Evolutionary conservation across 2,113 vertebrate species (phyloP), one percentile per base, ranked within the genome.

Genomic region (Oophaga pumilio): DNA sequence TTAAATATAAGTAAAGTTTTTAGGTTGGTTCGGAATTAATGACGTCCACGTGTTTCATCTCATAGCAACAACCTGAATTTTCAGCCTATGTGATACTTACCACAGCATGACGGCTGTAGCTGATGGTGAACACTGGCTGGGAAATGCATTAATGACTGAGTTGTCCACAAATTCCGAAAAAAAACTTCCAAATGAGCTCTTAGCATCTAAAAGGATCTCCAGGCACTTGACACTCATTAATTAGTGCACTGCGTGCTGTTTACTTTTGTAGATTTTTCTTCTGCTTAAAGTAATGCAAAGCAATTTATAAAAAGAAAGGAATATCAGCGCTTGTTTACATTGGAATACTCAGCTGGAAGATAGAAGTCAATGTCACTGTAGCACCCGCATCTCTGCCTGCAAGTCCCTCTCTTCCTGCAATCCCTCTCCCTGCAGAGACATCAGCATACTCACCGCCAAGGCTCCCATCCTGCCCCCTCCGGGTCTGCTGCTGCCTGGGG

Each of bases 61-160:
- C 57, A 62, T 20, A 79, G n/a, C 26, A 43, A 57, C 6, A 17
- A 20, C 56, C 24, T 33, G 53, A 76, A 52, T 52, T 50, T 12
- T 10, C 56, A 60, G 56, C 26, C 26, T 24, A 60, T 33, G n/a
- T 60, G 15, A 10, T 9, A 26, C 56, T 33, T 59, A 20, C 24
- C 56, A 14, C 77, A 80, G 26, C 26, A 28, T 60, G n/a, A 24
- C 24, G 8, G 56, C 1, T 56, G 33, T 18, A 28, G 49, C 17
- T 80, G n/a, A 7, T 76, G 74, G 74, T 76, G 9, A 76, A 76
- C 10, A n/a, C 74, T 49, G n/a, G 74, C 43, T 52, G 74, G 49
- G n/a, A 52, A 52, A 76, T 13, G 49, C 74, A n/a, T 52, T 76
- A 76, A 13, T 13, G 49, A n/a, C 20, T 52, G 14, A 56, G 28